A percentile compares a stretch with the other conserved stretches of the same genome.
These are phyloP conservation scores for Macropis europaea DNA, from an alignment of 2,888 invertebrate genomes.

Conservation along the genomic window DNA sequence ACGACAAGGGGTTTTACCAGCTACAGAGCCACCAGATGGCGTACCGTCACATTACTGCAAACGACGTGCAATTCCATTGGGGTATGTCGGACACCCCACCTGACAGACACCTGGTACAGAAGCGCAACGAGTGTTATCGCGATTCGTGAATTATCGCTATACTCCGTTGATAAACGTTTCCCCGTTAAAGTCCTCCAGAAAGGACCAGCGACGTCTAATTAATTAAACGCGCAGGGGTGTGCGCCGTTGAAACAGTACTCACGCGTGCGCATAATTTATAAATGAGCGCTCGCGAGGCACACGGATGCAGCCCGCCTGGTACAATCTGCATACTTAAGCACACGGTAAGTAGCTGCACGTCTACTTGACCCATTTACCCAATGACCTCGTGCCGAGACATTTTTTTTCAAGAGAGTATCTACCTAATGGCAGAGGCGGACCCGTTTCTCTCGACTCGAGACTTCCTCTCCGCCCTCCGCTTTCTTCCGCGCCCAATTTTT, in stretches of 20 bases:
- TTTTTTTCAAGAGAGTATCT: conserved; percentile 58
- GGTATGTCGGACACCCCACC: no score
- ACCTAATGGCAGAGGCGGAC: conserved; percentile 47
- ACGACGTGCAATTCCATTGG: no score
- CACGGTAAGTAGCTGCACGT: conserved; percentile 52
- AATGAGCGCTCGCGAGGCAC: conserved; percentile 21
- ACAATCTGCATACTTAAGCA: conserved; percentile 60
- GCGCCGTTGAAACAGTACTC: background rate
- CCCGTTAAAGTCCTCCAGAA: background rate
- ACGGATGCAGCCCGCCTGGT: conserved; percentile 30
- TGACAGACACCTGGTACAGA: no score
- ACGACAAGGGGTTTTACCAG: no score
- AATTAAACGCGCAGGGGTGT: conserved; percentile 11
- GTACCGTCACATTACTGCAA: no score
- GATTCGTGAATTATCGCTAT: background rate
- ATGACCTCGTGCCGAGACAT: conserved; percentile 62
- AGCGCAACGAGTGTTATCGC: no score
- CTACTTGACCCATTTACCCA: conserved; percentile 70
- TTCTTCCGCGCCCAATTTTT: background rate
- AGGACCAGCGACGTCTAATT: background rate
- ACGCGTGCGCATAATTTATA: conserved; percentile 41
- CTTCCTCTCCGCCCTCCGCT: background rate
- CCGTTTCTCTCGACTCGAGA: conserved; percentile 28
- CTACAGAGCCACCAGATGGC: no score
- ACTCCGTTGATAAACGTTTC: background rate